Evolutionary conservation across 2,888 invertebrate genomes (phyloP).

Genomic region (Zeuzera pyrina): DNA sequence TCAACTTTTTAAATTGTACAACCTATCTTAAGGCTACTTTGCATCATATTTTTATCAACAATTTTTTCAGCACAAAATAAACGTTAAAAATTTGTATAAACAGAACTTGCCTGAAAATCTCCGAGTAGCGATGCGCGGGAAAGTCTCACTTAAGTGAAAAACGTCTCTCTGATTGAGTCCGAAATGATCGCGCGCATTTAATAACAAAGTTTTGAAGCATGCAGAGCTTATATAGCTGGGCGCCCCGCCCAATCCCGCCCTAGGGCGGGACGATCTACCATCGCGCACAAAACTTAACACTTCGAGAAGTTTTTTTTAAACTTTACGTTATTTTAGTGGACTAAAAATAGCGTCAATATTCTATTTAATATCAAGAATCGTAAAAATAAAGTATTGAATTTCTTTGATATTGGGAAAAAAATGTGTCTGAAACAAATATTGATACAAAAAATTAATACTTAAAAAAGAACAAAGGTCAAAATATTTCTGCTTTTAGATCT

Average conservation of each 20-base stretch:
- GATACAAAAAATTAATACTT: no score
- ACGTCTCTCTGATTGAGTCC: neutral
- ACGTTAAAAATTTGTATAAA: conserved; percentile 6
- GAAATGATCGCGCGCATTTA: conserved; percentile 57
- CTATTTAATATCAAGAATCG: no score
- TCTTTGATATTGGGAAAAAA: no score
- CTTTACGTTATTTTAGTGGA: conserved; percentile 6
- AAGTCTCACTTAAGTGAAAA: conserved; percentile 15
- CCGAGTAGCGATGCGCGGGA: conserved; percentile 17
- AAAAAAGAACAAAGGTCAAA: no score
- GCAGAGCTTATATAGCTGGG: conserved; percentile 57
- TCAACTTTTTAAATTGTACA: no score
- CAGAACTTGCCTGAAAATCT: conserved; percentile 24
- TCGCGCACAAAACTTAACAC: conserved; percentile 30
- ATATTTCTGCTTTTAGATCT: no score
- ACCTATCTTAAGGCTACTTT: no score
- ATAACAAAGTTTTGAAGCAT: conserved; percentile 55
- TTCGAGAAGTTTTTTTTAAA: conserved; percentile 24
- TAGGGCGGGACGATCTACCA: conserved; percentile 40
- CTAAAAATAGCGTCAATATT: no score
- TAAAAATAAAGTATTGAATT: no score
- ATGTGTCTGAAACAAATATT: no score
- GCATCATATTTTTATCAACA: neutral
- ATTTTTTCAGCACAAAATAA: neutral
- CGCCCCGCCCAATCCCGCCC: conserved; percentile 62